Conservation (phyloP, 2,888 invertebrate genomes). For the Melipona beecheii region DNA sequence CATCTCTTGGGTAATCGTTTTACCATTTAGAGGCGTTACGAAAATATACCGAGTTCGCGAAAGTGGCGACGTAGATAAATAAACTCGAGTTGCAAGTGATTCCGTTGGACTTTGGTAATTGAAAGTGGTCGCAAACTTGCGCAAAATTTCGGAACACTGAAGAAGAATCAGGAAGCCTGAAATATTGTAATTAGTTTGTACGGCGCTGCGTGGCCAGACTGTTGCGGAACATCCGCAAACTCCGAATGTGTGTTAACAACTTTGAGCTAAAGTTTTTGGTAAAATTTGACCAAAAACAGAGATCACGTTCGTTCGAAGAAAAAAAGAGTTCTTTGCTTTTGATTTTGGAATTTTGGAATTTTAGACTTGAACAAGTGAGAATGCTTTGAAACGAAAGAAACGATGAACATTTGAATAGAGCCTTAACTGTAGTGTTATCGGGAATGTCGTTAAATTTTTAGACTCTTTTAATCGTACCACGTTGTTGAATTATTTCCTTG, state of each 20-base stretch:
- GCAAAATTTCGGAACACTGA: neutral
- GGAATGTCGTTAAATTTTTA: no score
- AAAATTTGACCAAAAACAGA: no score
- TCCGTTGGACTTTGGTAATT: slow-evolving; percentile 3
- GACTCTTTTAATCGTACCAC: no score
- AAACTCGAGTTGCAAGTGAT: neutral
- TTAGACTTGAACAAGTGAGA: neutral
- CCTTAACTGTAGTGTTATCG: no score
- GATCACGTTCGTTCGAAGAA: neutral
- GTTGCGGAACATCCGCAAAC: slow-evolving; percentile 8
- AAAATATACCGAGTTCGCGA: neutral
- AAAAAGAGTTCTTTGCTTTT: neutral
- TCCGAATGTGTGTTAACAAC: neutral
- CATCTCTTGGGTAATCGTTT: slow-evolving; percentile 3
- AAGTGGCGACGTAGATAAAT: neutral
- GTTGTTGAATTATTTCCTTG: no score
- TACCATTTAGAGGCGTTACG: neutral
- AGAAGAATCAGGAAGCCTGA: neutral
- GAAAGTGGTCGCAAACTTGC: slow-evolving; percentile 1
- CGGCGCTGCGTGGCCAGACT: neutral
- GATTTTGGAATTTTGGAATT: neutral
- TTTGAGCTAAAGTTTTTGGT: no score
- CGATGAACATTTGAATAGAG: no score
- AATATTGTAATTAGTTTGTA: slow-evolving; percentile 41
- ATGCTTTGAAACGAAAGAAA: no score